Base-by-base conservation (phyloP, 2,113 vertebrate species). In the Engystomops pustulosus region DNA sequence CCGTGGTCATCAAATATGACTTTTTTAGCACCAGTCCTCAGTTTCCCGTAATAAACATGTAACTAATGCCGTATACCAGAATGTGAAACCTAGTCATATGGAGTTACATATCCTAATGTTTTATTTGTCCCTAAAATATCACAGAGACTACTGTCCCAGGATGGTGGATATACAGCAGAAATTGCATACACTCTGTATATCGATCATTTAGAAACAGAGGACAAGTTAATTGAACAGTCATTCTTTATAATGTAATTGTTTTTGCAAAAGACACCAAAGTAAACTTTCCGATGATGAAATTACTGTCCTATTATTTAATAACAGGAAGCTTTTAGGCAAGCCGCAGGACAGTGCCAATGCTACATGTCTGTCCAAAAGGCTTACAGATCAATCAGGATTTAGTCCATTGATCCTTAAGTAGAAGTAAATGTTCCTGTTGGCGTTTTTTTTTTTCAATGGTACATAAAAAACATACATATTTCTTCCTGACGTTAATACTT, bases 301-400 rank as follows among this genome's bases (percentile, higher is more conserved):
- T 67, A 67, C 51, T 32, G 60, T 53, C 15, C 4, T 23, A 53
- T 68, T 41, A 58, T 85, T 38, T 55, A 78, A 79, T 78, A 77
- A 38, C 70, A 41, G 55, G n/a, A 78, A 78, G 53, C 47, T 51
- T 84, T 84, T 69, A 84, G 60, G 47, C 32, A 84, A 78, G 20
- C 45, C 41, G 12, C 47, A 58, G 70, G 62, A 45, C 34, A 32
- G n/a, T 36, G n/a, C 68, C 30, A 78, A 77, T 67, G 34, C 12
- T 32, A 58, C 80, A 20, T 38, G 44, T 65, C 81, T 79, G 75
- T 70, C 75, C 47, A 58, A 58, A 67, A 79, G 47, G 1, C 49
- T 58, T 70, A 79, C 62, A 70, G 32, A 85, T 85, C 82, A 84
- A 78, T 84, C 74, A 69, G 53, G 47, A 70, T 84, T 78, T 69